Evolutionary conservation across 2,888 invertebrate species (phyloP), one percentile per base, ranked within the genome.

Genomic region (Lacanobia wlatinum): DNA sequence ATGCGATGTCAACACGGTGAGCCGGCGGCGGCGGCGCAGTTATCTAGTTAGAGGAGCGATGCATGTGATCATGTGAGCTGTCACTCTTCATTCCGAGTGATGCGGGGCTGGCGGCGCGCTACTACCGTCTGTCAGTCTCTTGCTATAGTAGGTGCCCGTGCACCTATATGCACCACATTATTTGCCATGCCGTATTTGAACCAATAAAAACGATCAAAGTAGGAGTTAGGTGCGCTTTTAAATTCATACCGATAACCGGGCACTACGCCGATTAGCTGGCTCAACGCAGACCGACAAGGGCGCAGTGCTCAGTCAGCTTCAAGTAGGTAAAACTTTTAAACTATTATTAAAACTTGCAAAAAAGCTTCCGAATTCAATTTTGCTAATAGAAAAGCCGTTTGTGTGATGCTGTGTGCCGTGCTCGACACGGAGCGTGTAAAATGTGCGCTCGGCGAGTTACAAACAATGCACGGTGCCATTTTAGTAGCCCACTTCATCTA

Each of bases 1-100:
- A 16, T 40, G 50, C 23, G 50, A 50, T 67, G n/a, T 21, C 23
- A 59, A 14, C 46, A 46, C 16, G 34, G 56, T 21, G 16, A 40
- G 28, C 28, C 28, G 28, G 3, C 28, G 28, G 28, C 28, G 28
- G 18, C 50, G 34, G n/a, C 53, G 65, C 69, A 43, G 40, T 43
- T 53, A 6, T 53, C 52, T 21, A 28, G 53, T 21, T 53, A 52
- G 43, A 28, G 21, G 65, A 21, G 68, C 53, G 43, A 53, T 66
- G 66, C 43, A 66, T 65, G 21, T 65, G 52, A 43, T 16, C 68
- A 40, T 5, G 34, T 34, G 34, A 34, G 14, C 53, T 65, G 43
- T 55, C 69, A 43, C 28, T 69, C 53, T 53, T 69, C 53, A 66
- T 69, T 66, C 18, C 34, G 43, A 34, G 18, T 1, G 43, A 18